These are phyloP conservation scores for Setipinna tenuifilis DNA, from an alignment of 2,797 vertebrate species.

Conservation along the genomic window DNA sequence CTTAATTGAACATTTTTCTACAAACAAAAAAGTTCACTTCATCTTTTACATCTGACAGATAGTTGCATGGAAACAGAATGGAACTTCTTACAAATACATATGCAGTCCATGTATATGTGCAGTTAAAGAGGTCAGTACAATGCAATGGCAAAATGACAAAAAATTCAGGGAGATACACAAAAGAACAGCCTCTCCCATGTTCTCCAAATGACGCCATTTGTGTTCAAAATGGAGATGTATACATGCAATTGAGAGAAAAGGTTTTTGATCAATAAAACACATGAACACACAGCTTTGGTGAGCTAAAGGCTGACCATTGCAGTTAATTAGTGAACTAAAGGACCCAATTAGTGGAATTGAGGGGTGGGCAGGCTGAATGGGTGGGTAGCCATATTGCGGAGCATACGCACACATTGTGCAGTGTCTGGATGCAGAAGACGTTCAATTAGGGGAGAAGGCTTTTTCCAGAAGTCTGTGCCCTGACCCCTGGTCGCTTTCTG, in stretches of 20 bases:
- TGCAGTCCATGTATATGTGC: background rate
- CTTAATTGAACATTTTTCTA: background rate
- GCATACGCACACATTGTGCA: conserved; percentile 75
- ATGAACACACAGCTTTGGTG: background rate
- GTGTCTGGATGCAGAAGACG: conserved; percentile 69
- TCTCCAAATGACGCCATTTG: background rate
- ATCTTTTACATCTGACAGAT: no score
- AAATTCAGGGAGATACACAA: background rate
- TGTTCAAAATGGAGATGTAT: background rate
- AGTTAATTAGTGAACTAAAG: conserved; percentile 80
- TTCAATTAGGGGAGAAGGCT: conserved; percentile 74
- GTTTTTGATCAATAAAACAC: conserved; percentile 21
- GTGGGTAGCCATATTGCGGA: conserved; percentile 71
- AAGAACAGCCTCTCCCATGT: background rate
- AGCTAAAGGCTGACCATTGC: conserved; percentile 45
- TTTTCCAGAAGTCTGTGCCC: conserved; percentile 66
- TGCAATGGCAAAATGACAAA: background rate
- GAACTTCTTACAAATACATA: background rate
- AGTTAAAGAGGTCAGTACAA: no score
- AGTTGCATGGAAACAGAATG: background rate
- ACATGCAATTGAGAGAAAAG: background rate
- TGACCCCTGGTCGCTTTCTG: conserved; percentile 64
- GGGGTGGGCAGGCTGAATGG: conserved; percentile 50
- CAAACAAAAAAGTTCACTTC: no score
- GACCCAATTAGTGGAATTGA: conserved; percentile 77